phyloP scores from a whole-genome alignment of 2,113 vertebrate species.

The Caranx melampygus region DNA sequence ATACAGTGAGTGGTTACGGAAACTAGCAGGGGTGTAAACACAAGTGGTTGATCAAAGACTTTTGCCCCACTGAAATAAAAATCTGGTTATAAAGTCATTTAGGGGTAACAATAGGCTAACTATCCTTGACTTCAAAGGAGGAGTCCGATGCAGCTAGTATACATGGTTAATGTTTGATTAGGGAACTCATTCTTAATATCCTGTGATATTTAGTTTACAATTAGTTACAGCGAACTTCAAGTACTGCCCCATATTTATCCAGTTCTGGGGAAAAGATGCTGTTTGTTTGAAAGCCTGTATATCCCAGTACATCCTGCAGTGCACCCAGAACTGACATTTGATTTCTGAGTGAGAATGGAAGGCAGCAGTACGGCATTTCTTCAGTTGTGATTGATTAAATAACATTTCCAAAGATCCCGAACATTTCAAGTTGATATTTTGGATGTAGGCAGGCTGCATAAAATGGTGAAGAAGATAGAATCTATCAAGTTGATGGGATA shows the following conservation, averaged over 20 bases:
- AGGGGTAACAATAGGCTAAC: background rate
- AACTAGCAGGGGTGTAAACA: background rate
- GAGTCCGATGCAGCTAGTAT: background rate
- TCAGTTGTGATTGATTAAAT: background rate
- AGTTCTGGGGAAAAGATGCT: no score
- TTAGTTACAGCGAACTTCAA: background rate
- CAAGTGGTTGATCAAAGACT: conserved; percentile 11
- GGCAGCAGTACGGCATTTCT: background rate
- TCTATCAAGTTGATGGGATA: background rate
- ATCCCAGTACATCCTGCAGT: no score
- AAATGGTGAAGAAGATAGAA: background rate
- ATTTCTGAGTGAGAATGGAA: no score
- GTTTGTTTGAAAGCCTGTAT: no score
- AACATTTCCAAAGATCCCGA: background rate
- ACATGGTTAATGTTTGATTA: conserved; percentile 20
- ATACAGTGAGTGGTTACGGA: background rate
- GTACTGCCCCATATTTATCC: no score
- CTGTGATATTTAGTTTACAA: background rate
- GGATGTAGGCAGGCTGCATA: background rate
- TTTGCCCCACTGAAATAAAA: conserved; percentile 16
- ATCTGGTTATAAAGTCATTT: conserved; percentile 9
- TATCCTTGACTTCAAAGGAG: background rate
- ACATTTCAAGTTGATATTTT: background rate
- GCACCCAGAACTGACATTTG: no score
- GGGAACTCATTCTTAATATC: background rate